A percentile compares a stretch with the other conserved stretches of the same genome.
phyloP scores from a whole-genome alignment of 2,888 invertebrate genomes.

The Parapristionchus giblindavisi region DNA sequence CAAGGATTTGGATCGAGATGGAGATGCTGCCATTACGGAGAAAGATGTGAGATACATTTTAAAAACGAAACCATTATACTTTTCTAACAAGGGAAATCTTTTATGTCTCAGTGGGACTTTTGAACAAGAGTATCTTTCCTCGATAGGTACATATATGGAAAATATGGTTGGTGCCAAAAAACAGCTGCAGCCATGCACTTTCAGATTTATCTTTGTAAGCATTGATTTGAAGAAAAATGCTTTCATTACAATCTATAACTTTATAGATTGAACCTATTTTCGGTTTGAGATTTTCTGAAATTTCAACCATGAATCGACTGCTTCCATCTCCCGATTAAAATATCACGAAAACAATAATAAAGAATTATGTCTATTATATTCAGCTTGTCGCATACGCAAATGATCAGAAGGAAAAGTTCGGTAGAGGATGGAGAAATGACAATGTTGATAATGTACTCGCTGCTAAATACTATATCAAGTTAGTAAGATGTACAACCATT shows the following conservation, averaged over 20 bases:
- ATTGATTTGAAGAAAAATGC: no score
- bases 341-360: no score
- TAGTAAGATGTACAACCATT: background rate
- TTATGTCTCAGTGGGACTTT: background rate
- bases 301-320: no score
- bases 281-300: no score
- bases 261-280: no score
- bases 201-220: no score
- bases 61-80: background rate
- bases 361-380: conserved; percentile 14
- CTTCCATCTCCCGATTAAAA: no score
- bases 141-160: no score
- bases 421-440: conserved; percentile 67
- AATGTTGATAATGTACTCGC: conserved; percentile 67
- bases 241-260: no score
- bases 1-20: conserved; percentile 62
- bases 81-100: background rate
- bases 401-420: conserved; percentile 64
- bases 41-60: conserved; percentile 48
- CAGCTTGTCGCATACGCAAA: conserved; percentile 55
- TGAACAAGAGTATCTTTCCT: background rate
- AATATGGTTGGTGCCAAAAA: no score
- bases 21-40: conserved; percentile 56
- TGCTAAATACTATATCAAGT: conserved; percentile 66
- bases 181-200: no score